Base-by-base conservation (phyloP, 2,113 vertebrate genomes). In the Notarius lentiginosus region DNA sequence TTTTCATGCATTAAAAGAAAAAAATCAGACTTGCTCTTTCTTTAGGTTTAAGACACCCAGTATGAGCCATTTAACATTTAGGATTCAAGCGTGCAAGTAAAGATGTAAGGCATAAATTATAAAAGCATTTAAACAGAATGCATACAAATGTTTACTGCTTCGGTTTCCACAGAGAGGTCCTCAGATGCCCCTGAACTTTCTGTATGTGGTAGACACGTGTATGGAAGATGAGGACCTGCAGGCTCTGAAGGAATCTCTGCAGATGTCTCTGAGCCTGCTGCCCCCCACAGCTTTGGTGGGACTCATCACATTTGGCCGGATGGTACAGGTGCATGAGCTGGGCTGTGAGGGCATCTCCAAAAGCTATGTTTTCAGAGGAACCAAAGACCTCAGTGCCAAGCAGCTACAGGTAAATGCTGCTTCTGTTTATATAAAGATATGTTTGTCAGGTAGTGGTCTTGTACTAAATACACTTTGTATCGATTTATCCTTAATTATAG, bases 201-300 rank as follows among this genome's bases (percentile, higher is more conserved):
- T 99, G 53, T 99, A 99, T 83, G 96, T 99, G 91, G 98, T 99
- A 94, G 98, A 99, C 94, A 99, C 98, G 0, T 99, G 98, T 85
- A 98, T 99, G 97, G 98, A 99, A 92, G 98, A 99, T 89, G 98
- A 99, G 90, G 98, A 99, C 90, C 95, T 99, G 89, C 98, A 99
- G 89, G 98, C 98, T 6, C 90, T 99, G 90, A 99, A 98, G 90
- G 98, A 99, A 92, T 99, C 98, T 0, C 95, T 99, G 94, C 98
- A 99, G 90, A 99, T 99, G 98, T 99, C 98, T 0, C 94, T 99
- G 83, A 99, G 97, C 83, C 95, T 99, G 73, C 92, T 99, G 90
- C 98, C 98, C 53, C 97, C 97, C 73, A 98, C 98, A 0, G 97
- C 98, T 0, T 95, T 99, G 84, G 97, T 99, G 0, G 98, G 98